Percentiles rank a stretch among this genome's conserved stretches.
Conservation (phyloP, 2,797 vertebrate species). For the Sarcoramphus papa region DNA sequence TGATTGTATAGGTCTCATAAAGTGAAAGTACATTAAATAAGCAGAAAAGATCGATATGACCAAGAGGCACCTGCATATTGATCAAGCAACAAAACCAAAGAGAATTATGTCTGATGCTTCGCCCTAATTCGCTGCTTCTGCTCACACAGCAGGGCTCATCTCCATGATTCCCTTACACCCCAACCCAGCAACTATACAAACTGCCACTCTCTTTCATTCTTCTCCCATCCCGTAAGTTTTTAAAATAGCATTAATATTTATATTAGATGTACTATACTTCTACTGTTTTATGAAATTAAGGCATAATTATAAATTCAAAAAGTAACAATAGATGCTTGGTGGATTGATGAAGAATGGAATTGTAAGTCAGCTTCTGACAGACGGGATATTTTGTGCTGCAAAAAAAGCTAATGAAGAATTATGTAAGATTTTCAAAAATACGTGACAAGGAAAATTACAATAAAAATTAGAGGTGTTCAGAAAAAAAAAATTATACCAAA, state of each 20-base stretch:
- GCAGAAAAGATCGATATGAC: background rate
- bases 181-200: background rate
- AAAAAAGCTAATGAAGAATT: background rate
- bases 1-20: background rate
- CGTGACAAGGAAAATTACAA: background rate
- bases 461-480: background rate
- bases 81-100: background rate
- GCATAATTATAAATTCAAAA: background rate
- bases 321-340: background rate
- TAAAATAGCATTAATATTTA: background rate
- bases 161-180: background rate
- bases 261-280: background rate
- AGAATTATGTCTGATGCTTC: background rate
- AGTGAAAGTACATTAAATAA: conserved; percentile 28
- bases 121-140: background rate
- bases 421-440: background rate
- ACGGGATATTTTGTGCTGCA: background rate
- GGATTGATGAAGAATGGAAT: background rate
- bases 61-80: conserved; percentile 8
- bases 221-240: background rate
- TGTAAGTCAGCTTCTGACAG: background rate
- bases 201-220: background rate
- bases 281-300: background rate
- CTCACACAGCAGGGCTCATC: background rate
- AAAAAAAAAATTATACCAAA: background rate